Evolutionary conservation across 1,140 invertebrate species (phyloP).

Genomic region (Brachionus calyciflorus): DNA sequence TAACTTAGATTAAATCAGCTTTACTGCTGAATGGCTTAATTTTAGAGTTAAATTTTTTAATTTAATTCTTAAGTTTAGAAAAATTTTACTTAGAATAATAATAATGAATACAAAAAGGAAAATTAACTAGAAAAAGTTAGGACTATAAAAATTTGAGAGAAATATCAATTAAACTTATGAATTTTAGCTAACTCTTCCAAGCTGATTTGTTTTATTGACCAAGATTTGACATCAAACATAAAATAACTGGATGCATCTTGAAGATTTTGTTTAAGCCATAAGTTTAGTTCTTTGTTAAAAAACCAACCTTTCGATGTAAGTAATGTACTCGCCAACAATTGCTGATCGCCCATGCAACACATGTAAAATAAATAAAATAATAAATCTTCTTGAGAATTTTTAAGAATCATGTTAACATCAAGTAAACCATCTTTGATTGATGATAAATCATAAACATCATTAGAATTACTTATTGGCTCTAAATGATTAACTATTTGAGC

Average conservation of each 20-base stretch:
- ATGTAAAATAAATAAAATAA: slow-evolving; percentile 33
- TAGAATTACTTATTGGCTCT: background rate
- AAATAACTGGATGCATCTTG: background rate
- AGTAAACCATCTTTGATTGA: background rate
- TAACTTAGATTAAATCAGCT: background rate
- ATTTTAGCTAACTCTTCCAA: background rate
- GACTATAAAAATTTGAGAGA: no score
- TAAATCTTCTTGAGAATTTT: slow-evolving; percentile 13
- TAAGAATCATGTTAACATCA: slow-evolving; percentile 26
- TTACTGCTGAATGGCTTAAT: no score
- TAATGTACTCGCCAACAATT: slow-evolving; percentile 6
- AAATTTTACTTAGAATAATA: no score
- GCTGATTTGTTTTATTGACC: background rate
- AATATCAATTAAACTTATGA: background rate
- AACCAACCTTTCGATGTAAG: slow-evolving; percentile 4
- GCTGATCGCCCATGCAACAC: background rate
- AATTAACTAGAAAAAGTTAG: no score
- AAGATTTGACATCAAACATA: background rate
- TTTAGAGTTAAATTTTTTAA: no score
- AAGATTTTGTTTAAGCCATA: background rate
- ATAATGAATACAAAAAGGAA: no score
- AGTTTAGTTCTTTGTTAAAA: slow-evolving; percentile 27
- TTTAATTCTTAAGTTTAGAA: no score
- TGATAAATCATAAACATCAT: background rate
- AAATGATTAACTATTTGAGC: background rate